Evolutionary conservation across 2,888 invertebrate species (phyloP), one percentile per base, ranked within the genome.

Genomic region (Drosophila emarginata): DNA sequence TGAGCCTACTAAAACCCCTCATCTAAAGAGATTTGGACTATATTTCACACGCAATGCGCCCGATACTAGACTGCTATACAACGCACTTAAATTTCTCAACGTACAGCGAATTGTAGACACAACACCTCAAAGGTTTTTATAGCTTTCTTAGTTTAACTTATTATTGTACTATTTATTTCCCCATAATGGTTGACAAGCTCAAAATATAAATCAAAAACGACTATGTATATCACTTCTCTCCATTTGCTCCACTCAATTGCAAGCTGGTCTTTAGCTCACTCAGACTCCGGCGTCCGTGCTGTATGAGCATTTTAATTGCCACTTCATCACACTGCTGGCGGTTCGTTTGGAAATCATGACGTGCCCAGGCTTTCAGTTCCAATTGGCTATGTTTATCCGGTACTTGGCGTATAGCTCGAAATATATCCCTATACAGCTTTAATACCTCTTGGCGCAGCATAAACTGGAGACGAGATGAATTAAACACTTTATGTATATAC

Each of bases 371-470:
- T 64, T 91, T 93, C 18, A 97, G 91, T 79, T 97, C 96, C 1
- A 91, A 82, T 67, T 93, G 93, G 60, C 95, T 94, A 1, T 89
- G 90, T 77, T 93, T 91, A 89, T 96, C 95, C 0, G 95, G 94
- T 7, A 97, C 94, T 82, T 93, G 92, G 63, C 93, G 93, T 57
- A 96, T 93, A 6, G 95, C 93, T 59, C 95, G 93, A 78, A 96
- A 93, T 69, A 97, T 95, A 72, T 95, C 94, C 74, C 95, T 93
- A 85, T 97, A 97, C 0, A 97, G 91, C 81, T 94, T 95, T 18
- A 96, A 90, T 0, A 96, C 96, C 92, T 97, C 95, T 92, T 95
- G 95, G 11, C 96, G 94, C 32, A 96, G 90, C 91, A 97, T 93
- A 90, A 97, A 97, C 97, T 97, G 91, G 15, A 5, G 23, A 37